These are phyloP conservation scores for Semaprochilodus insignis DNA, from an alignment of 2,797 vertebrate species.

Conservation along the genomic window DNA sequence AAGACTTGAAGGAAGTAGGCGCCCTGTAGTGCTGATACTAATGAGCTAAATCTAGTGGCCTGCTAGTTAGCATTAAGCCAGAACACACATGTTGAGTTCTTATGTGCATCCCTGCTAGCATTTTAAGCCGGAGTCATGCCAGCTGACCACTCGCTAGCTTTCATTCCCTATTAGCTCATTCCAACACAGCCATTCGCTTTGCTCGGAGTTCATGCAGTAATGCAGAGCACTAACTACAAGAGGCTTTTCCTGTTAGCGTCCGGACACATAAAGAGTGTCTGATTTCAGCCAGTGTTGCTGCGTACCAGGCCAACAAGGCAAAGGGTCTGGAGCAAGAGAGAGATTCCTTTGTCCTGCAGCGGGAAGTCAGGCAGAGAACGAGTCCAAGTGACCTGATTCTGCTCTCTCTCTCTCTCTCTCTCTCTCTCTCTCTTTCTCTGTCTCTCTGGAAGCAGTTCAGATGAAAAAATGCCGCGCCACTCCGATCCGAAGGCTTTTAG, in stretches of 20 bases:
- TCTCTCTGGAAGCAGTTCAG: slow-evolving; percentile 71
- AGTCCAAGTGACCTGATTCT: slow-evolving; percentile 81
- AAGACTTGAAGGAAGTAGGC: too few relatives aligned
- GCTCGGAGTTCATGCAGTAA: too few relatives aligned
- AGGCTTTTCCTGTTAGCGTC: background rate
- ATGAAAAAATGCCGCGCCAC: slow-evolving; percentile 54
- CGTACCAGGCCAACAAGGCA: slow-evolving; percentile 14
- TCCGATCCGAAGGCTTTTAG: slow-evolving; percentile 65
- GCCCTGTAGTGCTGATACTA: too few relatives aligned
- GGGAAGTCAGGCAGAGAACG: slow-evolving; percentile 73
- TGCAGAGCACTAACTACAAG: background rate
- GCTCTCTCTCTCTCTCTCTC: slow-evolving; percentile 54
- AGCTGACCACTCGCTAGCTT: too few relatives aligned
- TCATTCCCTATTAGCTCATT: too few relatives aligned
- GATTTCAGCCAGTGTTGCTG: slow-evolving; percentile 22
- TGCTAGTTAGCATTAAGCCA: too few relatives aligned
- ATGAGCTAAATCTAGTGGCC: too few relatives aligned
- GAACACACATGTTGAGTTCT: too few relatives aligned
- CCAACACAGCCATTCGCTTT: too few relatives aligned
- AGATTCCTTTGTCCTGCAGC: slow-evolving; percentile 74
- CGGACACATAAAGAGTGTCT: slow-evolving; percentile 17
- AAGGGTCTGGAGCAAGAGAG: slow-evolving; percentile 58
- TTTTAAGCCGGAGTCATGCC: too few relatives aligned
- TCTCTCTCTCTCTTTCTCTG: slow-evolving; percentile 30
- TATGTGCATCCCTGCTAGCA: too few relatives aligned